Conservation (phyloP, 1,140 invertebrate genomes). For the Megalopta genalis region DNA sequence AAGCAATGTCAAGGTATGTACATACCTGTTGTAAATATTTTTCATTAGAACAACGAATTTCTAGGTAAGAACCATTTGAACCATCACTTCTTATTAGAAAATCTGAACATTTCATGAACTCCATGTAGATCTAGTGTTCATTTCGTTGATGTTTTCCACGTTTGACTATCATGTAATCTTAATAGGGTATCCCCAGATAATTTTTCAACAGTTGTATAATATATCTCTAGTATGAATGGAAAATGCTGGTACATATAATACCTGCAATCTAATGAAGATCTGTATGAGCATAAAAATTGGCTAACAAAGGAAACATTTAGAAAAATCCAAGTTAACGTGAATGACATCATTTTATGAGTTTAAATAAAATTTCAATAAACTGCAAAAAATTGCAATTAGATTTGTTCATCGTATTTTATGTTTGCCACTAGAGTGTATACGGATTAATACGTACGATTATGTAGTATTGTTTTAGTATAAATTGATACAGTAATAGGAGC, state of each 20-base stretch:
- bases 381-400: not conserved
- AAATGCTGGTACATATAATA: constrained; percentile 68
- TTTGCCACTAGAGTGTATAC: not conserved
- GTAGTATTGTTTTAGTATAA: not conserved
- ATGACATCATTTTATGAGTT: not conserved
- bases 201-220: constrained; percentile 70
- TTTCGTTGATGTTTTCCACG: constrained; percentile 66
- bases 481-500: not conserved
- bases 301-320: not conserved
- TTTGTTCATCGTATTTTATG: not conserved
- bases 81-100: constrained; percentile 40
- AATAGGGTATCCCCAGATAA: constrained; percentile 44
- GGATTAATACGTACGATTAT: not conserved
- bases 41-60: constrained; percentile 15
- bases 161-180: constrained; percentile 54
- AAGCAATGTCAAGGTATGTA: not conserved
- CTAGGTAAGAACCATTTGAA: constrained; percentile 49
- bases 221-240: constrained; percentile 69
- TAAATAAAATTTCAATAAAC: not conserved
- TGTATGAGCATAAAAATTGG: not conserved
- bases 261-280: constrained; percentile 69
- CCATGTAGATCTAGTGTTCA: constrained; percentile 62
- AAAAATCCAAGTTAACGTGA: not conserved
- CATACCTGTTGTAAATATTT: constrained; percentile 49
- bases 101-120: constrained; percentile 43